Base-by-base conservation (phyloP, 2,113 vertebrate genomes). In the Phainopepla nitens region DNA sequence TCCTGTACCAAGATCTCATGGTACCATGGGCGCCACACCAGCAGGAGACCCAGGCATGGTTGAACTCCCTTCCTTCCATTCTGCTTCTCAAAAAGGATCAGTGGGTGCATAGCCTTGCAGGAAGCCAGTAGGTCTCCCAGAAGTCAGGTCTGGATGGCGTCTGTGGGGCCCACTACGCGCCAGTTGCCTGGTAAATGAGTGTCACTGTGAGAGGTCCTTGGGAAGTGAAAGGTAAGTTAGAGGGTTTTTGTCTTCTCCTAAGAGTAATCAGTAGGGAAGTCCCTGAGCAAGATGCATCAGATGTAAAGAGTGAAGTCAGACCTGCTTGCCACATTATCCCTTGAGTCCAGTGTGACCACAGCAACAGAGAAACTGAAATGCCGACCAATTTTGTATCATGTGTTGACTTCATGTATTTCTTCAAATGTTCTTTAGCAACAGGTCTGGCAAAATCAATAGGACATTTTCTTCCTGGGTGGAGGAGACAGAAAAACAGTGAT, bases 41-140 rank as follows among this genome's bases (percentile, higher is more conserved):
- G 13, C 31, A 57, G 36, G 25, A 80, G 4, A 49, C 4, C 1
- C 14, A 49, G n/a, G 13, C 1, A 1, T 31, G 47, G 27, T 68
- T 80, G 28, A 61, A 15, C 4, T 65, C 20, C 33, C 19, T 89
- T 73, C 33, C 42, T 80, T 39, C 41, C 9, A 9, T 19, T 36
- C 11, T 49, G 41, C 9, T 45, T 89, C 41, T 68, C 25, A 33
- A 8, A 66, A 65, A 57, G 8, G 15, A 35, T 11, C 2, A 8
- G 11, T 0, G 1, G 3, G 13, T 51, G 14, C 22, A 15, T 0
- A 80, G 27, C 5, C 29, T 17, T 47, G 21, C 0, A 1, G 41
- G 21, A 5, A 83, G 9, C 19, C 76, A 66, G 27, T 7, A 41
- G 12, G 8, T 65, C 5, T 92, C 24, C 18, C 18, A 64, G 23